phyloP scores from a whole-genome alignment of 2,797 vertebrate genomes.

The Coracias cyanogaster region DNA sequence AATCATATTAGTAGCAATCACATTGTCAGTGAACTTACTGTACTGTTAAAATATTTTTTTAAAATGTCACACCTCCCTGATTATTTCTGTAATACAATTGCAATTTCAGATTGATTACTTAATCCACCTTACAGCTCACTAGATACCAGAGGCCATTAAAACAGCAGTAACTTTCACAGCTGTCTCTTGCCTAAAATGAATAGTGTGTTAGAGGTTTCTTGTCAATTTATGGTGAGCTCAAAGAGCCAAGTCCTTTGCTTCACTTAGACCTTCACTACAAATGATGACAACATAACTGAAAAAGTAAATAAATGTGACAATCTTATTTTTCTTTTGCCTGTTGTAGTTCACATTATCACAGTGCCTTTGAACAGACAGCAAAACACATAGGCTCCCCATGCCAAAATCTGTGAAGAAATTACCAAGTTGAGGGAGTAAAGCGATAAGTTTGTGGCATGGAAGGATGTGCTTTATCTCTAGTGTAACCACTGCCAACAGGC shows the following conservation, averaged over 20 bases:
- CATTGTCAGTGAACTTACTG: not conserved
- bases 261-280: not conserved
- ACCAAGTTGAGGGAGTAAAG: not conserved
- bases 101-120: not conserved
- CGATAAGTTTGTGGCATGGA: accelerated
- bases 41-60: not conserved
- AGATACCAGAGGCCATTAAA: not conserved
- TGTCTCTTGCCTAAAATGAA: not conserved
- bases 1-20: not conserved
- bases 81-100: not conserved
- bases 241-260: not conserved
- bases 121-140: not conserved
- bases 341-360: not conserved
- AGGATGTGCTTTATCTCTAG: not conserved
- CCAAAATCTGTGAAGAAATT: not conserved
- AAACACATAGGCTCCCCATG: not conserved
- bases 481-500: not conserved
- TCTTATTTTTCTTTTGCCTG: not conserved
- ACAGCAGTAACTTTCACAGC: not conserved
- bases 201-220: not conserved
- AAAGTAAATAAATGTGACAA: not conserved
- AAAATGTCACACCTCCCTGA: not conserved
- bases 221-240: not conserved
- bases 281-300: not conserved
- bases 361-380: not conserved